phyloP scores from a whole-genome alignment of 2,113 vertebrate genomes.

The Genyomyrus donnyi region DNA sequence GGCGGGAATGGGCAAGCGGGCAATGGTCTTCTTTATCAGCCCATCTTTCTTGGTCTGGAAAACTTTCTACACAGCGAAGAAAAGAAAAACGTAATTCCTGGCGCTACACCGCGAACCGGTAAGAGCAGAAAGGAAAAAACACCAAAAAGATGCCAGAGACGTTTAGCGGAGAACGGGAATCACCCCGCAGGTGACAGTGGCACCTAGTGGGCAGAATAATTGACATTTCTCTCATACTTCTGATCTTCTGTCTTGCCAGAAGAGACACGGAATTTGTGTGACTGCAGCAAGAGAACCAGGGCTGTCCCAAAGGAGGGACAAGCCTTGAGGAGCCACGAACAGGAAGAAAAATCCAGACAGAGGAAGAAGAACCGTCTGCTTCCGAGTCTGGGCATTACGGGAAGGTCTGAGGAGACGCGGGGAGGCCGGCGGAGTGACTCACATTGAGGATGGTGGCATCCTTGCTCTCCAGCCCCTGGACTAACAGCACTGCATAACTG shows the following conservation, averaged over 20 bases:
- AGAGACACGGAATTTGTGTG: not conserved
- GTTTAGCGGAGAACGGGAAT: not conserved
- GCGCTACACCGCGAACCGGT: not conserved
- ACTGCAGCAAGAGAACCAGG: not conserved
- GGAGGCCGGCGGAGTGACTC: constrained; percentile 39
- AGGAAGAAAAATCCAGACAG: not conserved
- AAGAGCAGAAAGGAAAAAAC: too few species aligned
- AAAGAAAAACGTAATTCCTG: not conserved
- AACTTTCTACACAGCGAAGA: constrained; percentile 70
- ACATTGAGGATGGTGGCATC: constrained; percentile 83
- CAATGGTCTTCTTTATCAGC: constrained; percentile 85
- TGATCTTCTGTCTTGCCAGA: not conserved
- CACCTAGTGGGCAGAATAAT: not conserved
- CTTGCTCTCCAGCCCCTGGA: constrained; percentile 90
- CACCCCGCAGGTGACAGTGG: not conserved
- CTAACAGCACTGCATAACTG: constrained; percentile 79
- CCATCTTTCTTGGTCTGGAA: constrained; percentile 78
- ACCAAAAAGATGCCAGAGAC: not conserved
- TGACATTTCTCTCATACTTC: not conserved
- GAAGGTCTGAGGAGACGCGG: not conserved
- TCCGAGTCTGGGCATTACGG: not conserved
- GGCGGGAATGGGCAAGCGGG: constrained; percentile 78
- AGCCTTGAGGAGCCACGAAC: not conserved
- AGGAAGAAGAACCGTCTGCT: not conserved
- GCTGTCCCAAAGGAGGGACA: too few species aligned